phyloP scores from a whole-genome alignment of 2,797 vertebrate genomes.

The Cynopterus sphinx region DNA sequence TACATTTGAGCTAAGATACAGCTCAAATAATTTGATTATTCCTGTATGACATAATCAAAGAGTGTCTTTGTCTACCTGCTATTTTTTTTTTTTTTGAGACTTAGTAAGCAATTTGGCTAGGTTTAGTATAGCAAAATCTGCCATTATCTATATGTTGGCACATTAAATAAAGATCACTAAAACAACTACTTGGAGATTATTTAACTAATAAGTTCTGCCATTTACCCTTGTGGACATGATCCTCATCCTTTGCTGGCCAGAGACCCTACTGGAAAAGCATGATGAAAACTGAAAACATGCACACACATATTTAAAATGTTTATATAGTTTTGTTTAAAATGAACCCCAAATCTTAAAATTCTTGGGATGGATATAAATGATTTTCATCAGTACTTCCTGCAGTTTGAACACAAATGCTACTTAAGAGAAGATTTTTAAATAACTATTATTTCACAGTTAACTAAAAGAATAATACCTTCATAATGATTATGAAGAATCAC shows the following conservation, averaged over 20 bases:
- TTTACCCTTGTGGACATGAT: not conserved
- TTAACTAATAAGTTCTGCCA: not conserved
- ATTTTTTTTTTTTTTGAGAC: not conserved
- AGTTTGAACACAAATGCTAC: not conserved
- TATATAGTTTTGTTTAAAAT: not conserved
- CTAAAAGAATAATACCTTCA: not conserved
- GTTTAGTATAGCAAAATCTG: not conserved
- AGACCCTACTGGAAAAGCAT: not conserved
- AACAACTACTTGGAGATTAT: not conserved
- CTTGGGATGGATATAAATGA: not conserved
- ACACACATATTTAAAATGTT: not conserved
- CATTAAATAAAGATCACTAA: constrained; percentile 5
- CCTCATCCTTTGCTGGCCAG: not conserved
- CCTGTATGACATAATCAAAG: constrained; percentile 6
- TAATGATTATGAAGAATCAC: not conserved
- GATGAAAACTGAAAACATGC: not conserved
- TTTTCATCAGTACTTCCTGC: not conserved
- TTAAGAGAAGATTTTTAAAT: not conserved
- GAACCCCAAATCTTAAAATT: not conserved
- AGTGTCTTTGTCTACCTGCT: constrained; percentile 14
- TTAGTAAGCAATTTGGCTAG: constrained; percentile 33
- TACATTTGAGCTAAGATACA: constrained; percentile 52
- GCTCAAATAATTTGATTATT: constrained; percentile 49
- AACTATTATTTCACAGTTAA: not conserved
- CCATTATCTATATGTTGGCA: not conserved